Evolutionary conservation across 2,888 invertebrate genomes (phyloP), one percentile per base, ranked within the genome.

Genomic region (Synanthedon myopaeformis): DNA sequence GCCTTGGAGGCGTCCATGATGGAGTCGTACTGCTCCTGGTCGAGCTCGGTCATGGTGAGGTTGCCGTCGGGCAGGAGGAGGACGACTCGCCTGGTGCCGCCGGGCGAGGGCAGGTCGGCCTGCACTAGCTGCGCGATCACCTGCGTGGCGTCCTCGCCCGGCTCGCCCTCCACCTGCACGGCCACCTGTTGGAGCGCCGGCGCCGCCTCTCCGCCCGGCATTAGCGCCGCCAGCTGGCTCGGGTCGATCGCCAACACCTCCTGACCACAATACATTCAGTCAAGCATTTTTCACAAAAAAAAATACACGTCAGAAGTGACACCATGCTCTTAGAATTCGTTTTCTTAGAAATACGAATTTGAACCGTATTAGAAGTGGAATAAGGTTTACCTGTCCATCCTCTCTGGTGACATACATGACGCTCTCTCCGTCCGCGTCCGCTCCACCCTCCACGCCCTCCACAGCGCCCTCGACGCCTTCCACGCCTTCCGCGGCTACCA

Each of bases 61-160:
- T 93, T 94, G 58, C 95, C 95, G 73, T 95, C 95, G 8, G 95
- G 95, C 63, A 95, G 82, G 67, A 95, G 85, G n/a, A 95, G 88
- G 6, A 95, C 94, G 17, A 95, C 95, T 74, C 94, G 91, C 66
- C 95, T 89, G 17, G 94, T 94, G 55, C 95, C 95, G 74, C 94
- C 95, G 65, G 94, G 94, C 61, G 94, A 93, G 42, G 94, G 94
- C 63, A 93, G 90, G 72, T 94, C 94, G 0, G 95, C 94, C 84
- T 94, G 93, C 54, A 95, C 92, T 55, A 95, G 92, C 81, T 95
- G 95, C 58, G 95, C 95, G 56, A 95, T 94, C 68, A 95, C 93
- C 79, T 95, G 94, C 61, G 92, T 92, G 73, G 92, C 89, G 71
- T 91, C 91, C 68, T 89, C 89, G 23, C 85, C 87, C 41, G 82